phyloP scores from a whole-genome alignment of 2,888 invertebrate genomes.

The Cryptocheilus praepositus region DNA sequence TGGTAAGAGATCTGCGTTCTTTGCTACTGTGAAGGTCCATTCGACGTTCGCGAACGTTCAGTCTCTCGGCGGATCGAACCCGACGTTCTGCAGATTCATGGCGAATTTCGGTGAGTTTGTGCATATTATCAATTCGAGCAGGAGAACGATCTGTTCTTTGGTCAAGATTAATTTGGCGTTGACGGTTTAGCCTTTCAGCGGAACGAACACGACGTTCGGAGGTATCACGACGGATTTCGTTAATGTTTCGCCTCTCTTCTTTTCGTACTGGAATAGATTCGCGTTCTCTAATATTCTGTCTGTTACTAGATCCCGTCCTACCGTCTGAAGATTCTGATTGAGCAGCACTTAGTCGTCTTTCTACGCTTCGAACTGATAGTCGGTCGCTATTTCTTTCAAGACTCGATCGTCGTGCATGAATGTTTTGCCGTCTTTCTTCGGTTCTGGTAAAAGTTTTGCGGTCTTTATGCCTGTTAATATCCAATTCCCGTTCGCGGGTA shows the following conservation, averaged over 20 bases:
- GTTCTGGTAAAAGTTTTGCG: background rate
- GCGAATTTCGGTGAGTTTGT: no score
- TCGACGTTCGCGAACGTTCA: no score
- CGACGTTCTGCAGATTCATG: no score
- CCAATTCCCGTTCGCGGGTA: background rate
- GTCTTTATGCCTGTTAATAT: background rate
- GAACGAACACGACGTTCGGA: background rate
- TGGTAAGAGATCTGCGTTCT: background rate
- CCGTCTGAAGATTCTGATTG: background rate
- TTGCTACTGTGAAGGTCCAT: no score
- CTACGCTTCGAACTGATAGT: background rate
- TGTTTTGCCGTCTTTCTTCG: background rate
- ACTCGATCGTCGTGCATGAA: background rate
- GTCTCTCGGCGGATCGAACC: no score
- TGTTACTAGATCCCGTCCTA: no score
- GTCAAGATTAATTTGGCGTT: background rate
- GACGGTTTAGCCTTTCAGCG: background rate
- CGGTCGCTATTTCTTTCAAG: no score
- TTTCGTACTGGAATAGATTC: no score
- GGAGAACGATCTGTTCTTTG: background rate
- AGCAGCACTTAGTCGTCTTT: background rate
- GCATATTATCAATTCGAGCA: background rate
- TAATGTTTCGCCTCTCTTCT: no score
- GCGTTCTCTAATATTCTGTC: background rate
- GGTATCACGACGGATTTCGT: background rate